These are phyloP conservation scores for Microplitis manilae DNA, from an alignment of 2,888 invertebrate species.

Conservation along the genomic window DNA sequence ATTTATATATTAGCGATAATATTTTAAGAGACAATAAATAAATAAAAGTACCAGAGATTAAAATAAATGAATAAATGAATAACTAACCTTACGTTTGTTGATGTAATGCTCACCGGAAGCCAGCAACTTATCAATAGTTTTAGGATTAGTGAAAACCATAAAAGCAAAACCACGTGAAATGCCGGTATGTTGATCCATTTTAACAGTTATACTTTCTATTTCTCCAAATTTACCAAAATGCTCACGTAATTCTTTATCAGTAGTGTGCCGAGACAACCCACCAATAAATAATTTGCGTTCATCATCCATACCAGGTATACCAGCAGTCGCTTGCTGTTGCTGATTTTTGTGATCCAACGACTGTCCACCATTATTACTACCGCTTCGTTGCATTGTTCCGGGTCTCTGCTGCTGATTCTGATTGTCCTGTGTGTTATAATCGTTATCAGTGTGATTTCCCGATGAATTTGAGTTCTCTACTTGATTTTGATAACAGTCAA, in stretches of 20 bases:
- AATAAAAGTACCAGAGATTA: not conserved
- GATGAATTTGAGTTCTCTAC: conserved; percentile 39
- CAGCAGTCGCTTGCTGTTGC: conserved; percentile 64
- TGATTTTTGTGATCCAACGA: conserved; percentile 51
- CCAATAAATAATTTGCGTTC: conserved; percentile 79
- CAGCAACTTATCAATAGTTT: conserved; percentile 74
- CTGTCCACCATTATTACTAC: conserved; percentile 33
- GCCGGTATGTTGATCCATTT: conserved; percentile 78
- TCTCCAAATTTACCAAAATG: conserved; percentile 78
- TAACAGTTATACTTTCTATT: conserved; percentile 77
- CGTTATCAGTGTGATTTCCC: conserved; percentile 53
- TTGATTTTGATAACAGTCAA: conserved; percentile 66
- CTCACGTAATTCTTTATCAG: conserved; percentile 76
- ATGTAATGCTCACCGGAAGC: conserved; percentile 75
- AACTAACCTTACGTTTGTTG: conserved; percentile 74
- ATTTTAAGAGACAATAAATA: not conserved
- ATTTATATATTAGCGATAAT: not conserved
- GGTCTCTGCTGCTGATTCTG: conserved; percentile 26
- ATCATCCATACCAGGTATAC: conserved; percentile 71
- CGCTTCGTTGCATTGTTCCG: conserved; percentile 17
- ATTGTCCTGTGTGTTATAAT: conserved; percentile 30
- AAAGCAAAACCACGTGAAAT: conserved; percentile 79
- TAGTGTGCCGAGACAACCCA: conserved; percentile 77
- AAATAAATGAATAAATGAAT: conserved; percentile 16
- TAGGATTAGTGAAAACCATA: conserved; percentile 76